A percentile compares a stretch with the other conserved stretches of the same genome.
Evolutionary conservation across 2,113 vertebrate genomes (phyloP).

Genomic region (Daubentonia madagascariensis): DNA sequence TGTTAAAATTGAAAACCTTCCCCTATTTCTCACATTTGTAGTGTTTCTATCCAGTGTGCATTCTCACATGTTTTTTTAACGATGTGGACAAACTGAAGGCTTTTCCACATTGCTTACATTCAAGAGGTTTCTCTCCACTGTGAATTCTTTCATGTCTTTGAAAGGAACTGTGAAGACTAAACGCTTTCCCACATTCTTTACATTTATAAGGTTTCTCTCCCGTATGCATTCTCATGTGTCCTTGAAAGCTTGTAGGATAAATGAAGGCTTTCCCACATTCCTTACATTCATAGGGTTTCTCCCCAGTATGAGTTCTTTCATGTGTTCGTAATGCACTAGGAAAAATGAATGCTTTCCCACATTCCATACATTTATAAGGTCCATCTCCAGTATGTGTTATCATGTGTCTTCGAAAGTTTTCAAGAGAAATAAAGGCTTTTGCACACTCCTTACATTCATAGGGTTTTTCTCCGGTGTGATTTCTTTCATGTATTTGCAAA

Average conservation of each 20-base stretch:
- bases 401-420: slow-evolving; percentile 75
- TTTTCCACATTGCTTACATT: slow-evolving; percentile 52
- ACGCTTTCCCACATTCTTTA: slow-evolving; percentile 10
- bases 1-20: slow-evolving; percentile 21
- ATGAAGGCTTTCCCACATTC: slow-evolving; percentile 10
- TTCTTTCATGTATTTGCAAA: slow-evolving; percentile 60
- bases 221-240: not conserved
- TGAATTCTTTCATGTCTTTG: slow-evolving; percentile 59
- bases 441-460: slow-evolving; percentile 78
- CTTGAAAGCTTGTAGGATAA: not conserved
- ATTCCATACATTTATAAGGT: slow-evolving; percentile 57
- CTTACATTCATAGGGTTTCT: not conserved
- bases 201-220: not conserved
- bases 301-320: not conserved
- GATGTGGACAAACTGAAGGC: slow-evolving; percentile 15
- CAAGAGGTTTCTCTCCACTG: slow-evolving; percentile 47
- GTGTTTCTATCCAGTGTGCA: slow-evolving; percentile 67
- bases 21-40: slow-evolving; percentile 48
- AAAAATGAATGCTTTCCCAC: slow-evolving; percentile 76
- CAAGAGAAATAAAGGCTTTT: slow-evolving; percentile 81
- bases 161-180: slow-evolving; percentile 59
- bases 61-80: slow-evolving; percentile 58
- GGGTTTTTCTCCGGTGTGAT: slow-evolving; percentile 90
- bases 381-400: slow-evolving; percentile 68
- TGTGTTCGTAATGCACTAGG: not conserved